Conservation (phyloP, 2,888 invertebrate genomes). For the Cheilosia vulpina region DNA sequence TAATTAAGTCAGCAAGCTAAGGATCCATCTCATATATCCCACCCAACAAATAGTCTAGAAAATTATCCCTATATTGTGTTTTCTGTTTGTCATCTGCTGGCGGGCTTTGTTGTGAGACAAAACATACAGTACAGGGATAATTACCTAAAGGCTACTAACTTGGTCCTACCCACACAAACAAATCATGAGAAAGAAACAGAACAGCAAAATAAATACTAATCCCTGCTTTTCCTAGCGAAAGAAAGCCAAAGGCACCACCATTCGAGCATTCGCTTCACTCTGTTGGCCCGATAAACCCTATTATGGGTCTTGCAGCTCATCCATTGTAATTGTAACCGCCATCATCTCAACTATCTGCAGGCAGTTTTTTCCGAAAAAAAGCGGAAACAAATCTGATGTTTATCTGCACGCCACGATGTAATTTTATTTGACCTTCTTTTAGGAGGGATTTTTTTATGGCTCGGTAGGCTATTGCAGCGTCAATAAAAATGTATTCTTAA, state of each 20-base stretch:
- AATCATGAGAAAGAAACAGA: conserved; percentile 2
- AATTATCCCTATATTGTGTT: not conserved
- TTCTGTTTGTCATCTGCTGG: conserved; percentile 16
- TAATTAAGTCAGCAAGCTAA: conserved; percentile 4
- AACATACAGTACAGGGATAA: too few species aligned
- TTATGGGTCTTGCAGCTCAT: conserved; percentile 53
- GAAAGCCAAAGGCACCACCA: conserved; percentile 43
- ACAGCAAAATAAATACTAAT: conserved; percentile 35
- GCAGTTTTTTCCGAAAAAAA: not conserved
- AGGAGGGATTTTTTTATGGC: not conserved
- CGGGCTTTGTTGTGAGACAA: not conserved
- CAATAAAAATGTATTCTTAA: conserved; percentile 50
- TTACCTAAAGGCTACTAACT: conserved; percentile 26
- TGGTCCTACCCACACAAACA: not conserved
- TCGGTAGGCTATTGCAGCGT: conserved; percentile 1
- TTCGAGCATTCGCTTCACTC: conserved; percentile 30
- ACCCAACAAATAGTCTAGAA: not conserved
- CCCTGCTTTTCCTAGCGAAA: conserved; percentile 23
- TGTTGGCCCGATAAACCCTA: conserved; percentile 41
- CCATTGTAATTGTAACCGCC: conserved; percentile 38
- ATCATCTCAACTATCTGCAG: conserved; percentile 30
- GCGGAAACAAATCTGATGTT: conserved; percentile 33
- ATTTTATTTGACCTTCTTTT: conserved; percentile 21
- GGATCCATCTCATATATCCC: not conserved
- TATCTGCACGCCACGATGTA: conserved; percentile 39